phyloP scores from a whole-genome alignment of 1,140 invertebrate species.

The Goniozus legneri region DNA sequence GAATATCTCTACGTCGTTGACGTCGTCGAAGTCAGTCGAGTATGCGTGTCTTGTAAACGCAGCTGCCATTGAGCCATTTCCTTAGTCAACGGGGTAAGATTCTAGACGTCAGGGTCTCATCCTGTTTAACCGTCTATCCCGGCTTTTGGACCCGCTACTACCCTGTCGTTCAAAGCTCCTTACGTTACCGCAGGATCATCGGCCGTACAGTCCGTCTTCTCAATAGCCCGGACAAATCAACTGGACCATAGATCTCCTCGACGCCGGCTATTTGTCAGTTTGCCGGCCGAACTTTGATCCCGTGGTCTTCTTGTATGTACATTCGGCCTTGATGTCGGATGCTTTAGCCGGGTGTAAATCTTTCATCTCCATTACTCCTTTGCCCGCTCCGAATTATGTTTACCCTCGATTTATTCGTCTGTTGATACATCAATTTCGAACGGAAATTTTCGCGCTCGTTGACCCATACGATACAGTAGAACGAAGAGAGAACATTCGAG shows the following conservation, averaged over 20 bases:
- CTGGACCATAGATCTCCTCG: constrained; percentile 13
- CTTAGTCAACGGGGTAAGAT: constrained; percentile 21
- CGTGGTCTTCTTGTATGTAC: too few relatives aligned
- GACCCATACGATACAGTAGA: too few relatives aligned
- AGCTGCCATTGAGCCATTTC: constrained; percentile 32
- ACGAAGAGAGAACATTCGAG: too few relatives aligned
- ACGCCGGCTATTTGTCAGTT: too few relatives aligned
- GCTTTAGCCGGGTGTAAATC: too few relatives aligned
- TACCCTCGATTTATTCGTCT: too few relatives aligned
- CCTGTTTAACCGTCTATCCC: constrained; percentile 36
- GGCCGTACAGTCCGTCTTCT: constrained; percentile 16
- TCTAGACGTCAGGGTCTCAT: constrained; percentile 23
- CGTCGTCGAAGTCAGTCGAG: constrained; percentile 14
- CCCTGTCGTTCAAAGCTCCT: constrained; percentile 28
- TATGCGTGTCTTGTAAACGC: constrained; percentile 28
- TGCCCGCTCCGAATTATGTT: too few relatives aligned
- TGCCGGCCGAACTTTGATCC: too few relatives aligned
- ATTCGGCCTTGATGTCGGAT: too few relatives aligned
- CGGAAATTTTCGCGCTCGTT: too few relatives aligned
- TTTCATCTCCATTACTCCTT: too few relatives aligned
- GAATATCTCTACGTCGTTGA: constrained; percentile 13
- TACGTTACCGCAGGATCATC: constrained; percentile 21
- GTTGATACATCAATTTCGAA: too few relatives aligned
- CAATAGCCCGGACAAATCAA: constrained; percentile 24
- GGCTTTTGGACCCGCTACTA: constrained; percentile 23